Conservation (phyloP, 2,113 vertebrate species). For the Oryzias curvinotus region DNA sequence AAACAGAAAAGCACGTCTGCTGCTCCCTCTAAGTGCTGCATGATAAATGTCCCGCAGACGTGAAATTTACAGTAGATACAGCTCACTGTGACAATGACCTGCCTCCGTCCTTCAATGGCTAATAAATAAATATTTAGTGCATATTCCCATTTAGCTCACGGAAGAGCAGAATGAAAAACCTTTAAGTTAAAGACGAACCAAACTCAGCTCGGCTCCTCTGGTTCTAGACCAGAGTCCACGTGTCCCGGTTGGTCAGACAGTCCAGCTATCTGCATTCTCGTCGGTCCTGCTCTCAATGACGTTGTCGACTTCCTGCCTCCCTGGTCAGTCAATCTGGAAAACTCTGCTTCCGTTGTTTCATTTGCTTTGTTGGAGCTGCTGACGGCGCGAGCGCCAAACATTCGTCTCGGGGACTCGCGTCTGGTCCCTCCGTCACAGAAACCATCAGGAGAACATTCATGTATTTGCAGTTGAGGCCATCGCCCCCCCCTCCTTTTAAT, state of each 20-base stretch:
- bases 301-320: conserved; percentile 16
- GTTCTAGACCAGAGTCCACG: conserved; percentile 64
- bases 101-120: conserved; percentile 66
- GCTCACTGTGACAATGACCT: conserved; percentile 72
- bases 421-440: conserved; percentile 23
- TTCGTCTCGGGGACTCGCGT: neutral
- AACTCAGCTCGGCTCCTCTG: conserved; percentile 73
- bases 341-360: neutral
- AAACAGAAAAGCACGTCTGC: conserved; percentile 69
- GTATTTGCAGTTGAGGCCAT: conserved; percentile 22
- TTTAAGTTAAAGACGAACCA: conserved; percentile 80
- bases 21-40: conserved; percentile 66
- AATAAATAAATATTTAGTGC: conserved; percentile 86
- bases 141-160: conserved; percentile 75
- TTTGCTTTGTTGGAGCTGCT: neutral
- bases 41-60: conserved; percentile 68
- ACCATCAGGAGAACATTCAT: conserved; percentile 33
- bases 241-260: conserved; percentile 71
- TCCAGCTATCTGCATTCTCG: conserved; percentile 76
- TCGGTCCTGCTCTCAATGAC: conserved; percentile 12
- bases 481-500: conserved; percentile 23
- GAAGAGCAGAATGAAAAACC: conserved; percentile 70
- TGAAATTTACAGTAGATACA: conserved; percentile 64
- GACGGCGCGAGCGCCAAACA: conserved; percentile 2
- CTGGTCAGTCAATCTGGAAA: conserved; percentile 8